Conservation (phyloP, 2,888 invertebrate species). For the Xanthorhoe designata region DNA sequence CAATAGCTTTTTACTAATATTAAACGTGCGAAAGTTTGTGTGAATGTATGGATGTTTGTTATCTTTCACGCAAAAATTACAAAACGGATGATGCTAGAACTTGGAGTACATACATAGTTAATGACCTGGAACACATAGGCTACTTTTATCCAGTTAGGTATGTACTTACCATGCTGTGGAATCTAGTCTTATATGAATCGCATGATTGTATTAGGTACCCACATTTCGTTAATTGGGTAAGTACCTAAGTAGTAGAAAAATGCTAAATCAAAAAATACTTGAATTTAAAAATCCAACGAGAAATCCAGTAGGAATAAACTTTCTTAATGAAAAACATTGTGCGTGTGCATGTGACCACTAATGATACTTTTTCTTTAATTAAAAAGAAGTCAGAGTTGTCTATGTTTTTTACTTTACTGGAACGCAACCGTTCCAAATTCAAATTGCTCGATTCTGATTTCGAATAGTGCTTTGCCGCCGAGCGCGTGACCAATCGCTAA, state of each 20-base stretch:
- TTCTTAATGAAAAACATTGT: slow-evolving; percentile 16
- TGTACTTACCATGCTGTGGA: no score
- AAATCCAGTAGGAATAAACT: slow-evolving; percentile 8
- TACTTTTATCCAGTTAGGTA: no score
- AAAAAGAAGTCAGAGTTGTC: slow-evolving; percentile 58
- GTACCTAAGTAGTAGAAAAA: background rate
- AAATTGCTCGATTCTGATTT: slow-evolving; percentile 78
- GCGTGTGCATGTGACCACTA: slow-evolving; percentile 36
- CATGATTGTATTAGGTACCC: background rate
- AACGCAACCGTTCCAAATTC: slow-evolving; percentile 79
- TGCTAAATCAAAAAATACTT: background rate
- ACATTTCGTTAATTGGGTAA: background rate
- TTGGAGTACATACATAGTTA: no score
- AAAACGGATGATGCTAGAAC: no score
- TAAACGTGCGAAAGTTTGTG: no score
- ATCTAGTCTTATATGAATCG: no score
- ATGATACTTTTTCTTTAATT: slow-evolving; percentile 58
- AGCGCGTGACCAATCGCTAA: slow-evolving; percentile 85
- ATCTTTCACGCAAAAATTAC: no score
- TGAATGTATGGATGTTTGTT: no score
- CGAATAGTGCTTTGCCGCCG: slow-evolving; percentile 69
- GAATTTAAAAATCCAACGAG: background rate
- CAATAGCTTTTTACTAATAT: background rate
- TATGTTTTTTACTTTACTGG: slow-evolving; percentile 55
- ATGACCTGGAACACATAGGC: no score